These are phyloP conservation scores for Calyptommatus sinebrachiatus DNA, from an alignment of 2,113 vertebrate species.

Conservation along the genomic window DNA sequence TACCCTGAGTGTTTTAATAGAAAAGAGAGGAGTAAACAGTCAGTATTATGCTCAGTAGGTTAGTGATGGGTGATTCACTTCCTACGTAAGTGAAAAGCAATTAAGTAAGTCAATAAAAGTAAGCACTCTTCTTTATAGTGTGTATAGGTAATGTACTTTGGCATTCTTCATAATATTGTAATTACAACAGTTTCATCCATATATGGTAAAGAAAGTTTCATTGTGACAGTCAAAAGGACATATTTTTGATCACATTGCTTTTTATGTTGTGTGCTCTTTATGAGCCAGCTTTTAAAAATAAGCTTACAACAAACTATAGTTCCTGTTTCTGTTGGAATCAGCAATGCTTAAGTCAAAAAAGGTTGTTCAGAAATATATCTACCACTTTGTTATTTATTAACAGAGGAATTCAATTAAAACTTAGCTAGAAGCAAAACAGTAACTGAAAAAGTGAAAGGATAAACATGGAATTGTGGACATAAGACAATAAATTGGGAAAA, in stretches of 20 bases:
- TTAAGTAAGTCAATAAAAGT: too few relatives aligned
- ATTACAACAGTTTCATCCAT: background rate
- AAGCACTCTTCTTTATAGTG: background rate
- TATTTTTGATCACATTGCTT: slow-evolving; percentile 35
- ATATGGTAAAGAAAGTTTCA: background rate
- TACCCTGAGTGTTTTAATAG: background rate
- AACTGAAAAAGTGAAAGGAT: background rate
- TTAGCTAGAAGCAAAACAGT: background rate
- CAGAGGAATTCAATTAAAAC: background rate
- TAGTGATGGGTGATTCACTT: fast-evolving
- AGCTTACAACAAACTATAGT: background rate
- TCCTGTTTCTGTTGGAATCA: slow-evolving; percentile 15
- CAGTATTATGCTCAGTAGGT: background rate
- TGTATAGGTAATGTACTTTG: background rate
- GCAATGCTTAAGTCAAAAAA: background rate
- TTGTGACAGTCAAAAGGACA: background rate
- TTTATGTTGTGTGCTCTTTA: background rate
- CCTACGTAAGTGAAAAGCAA: background rate
- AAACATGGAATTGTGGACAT: background rate
- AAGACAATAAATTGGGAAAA: background rate
- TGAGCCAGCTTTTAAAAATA: background rate
- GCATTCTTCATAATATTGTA: fast-evolving
- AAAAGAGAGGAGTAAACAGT: background rate
- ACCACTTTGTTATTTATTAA: background rate
- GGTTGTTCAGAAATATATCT: slow-evolving; percentile 15